phyloP scores from a whole-genome alignment of 2,113 vertebrate genomes.

The Bubo scandiacus region DNA sequence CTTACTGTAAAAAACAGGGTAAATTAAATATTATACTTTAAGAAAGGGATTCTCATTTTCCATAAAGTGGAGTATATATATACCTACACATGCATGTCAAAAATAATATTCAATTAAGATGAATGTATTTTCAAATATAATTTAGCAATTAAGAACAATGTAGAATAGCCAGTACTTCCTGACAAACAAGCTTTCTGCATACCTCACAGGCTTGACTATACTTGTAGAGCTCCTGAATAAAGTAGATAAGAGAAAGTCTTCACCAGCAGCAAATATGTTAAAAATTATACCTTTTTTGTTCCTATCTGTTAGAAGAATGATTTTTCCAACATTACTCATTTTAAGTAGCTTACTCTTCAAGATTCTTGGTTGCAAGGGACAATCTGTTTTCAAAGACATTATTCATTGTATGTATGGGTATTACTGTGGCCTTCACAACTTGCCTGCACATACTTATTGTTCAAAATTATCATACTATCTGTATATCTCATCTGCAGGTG shows the following conservation, averaged over 20 bases:
- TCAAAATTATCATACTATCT: background rate
- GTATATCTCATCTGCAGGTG: background rate
- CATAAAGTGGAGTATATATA: background rate
- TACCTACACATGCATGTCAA: background rate
- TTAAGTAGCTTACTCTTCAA: background rate
- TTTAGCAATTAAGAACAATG: background rate
- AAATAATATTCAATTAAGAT: background rate
- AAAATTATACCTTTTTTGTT: background rate
- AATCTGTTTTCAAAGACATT: background rate
- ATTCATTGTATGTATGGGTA: background rate
- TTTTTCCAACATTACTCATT: background rate
- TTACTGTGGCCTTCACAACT: background rate
- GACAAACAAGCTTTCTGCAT: background rate
- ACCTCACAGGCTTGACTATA: background rate
- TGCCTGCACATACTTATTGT: background rate
- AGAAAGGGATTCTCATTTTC: background rate
- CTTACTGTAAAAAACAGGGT: background rate
- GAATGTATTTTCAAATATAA: background rate
- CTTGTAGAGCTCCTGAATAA: background rate
- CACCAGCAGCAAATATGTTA: background rate
- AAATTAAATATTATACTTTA: background rate
- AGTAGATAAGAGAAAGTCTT: background rate
- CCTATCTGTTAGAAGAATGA: background rate
- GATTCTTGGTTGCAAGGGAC: background rate
- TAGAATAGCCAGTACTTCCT: background rate